Base-by-base conservation (phyloP, 1,140 invertebrate species). In the Heliconius hewitsoni region DNA sequence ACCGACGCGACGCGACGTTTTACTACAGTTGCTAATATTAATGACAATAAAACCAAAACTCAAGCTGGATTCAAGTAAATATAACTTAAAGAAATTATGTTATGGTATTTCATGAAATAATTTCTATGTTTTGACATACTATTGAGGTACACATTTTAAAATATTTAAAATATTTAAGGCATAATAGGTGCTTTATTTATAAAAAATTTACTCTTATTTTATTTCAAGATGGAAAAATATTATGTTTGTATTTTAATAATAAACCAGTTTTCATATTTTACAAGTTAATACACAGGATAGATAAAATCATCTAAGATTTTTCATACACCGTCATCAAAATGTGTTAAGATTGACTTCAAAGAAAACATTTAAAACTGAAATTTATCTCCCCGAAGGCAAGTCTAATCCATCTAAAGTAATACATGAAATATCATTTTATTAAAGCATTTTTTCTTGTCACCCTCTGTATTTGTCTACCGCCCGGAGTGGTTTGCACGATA, bases 351-450 rank as follows among this genome's bases (percentile, higher is more conserved):
- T 57, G 3, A 8, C 55, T 57, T 11, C 2, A 9, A 23, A 57
- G 18, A 57, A 57, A n/a, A 19, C 18, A 52, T 23, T 57, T 57
- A 57, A 66, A 30, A 30, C n/a, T 60, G 60, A 66, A 30, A 16
- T 60, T 3, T 27, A 66, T 66, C 0, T 66, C 27, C 11, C 60
- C 60, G 23, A 66, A 30, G 23, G 60, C 60, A 27, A 66, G 60
- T 27, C 11, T 30, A 66, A 27, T 57, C 60, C 1, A 66, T 23
- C 11, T 30, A 66, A 66, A 66, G 60, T 27, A 27, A 66, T 66
- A 66, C 60, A 66, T 66, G 23, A n/a, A 66, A 27, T 23, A 66
- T 27, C 57, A 66, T 30, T 66, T 57, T 66, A 66, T 66, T 66
- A 23, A 66, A 27, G 9, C 60, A 66, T 66, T 66, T 66, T 66